phyloP scores from a whole-genome alignment of 2,113 vertebrate genomes.

The Cyanocitta stelleri region DNA sequence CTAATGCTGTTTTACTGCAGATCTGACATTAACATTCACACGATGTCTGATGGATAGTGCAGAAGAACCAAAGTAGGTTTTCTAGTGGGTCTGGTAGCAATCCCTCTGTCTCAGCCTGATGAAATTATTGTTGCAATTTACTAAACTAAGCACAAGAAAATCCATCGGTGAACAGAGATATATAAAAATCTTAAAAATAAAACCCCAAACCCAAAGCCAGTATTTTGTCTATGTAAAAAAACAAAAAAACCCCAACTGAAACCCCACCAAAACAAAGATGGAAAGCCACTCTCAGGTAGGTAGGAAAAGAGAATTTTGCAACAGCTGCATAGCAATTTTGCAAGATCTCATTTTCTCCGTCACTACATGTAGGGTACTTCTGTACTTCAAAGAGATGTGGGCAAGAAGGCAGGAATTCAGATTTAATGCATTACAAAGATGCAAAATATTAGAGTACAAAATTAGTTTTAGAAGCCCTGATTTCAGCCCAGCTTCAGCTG shows the following conservation, averaged over 20 bases:
- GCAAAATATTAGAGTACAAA: background rate
- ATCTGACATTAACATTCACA: slow-evolving; percentile 36
- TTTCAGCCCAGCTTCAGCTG: background rate
- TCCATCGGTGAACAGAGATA: background rate
- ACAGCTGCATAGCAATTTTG: background rate
- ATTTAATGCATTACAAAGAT: background rate
- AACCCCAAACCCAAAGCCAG: rapidly evolving
- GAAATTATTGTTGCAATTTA: background rate
- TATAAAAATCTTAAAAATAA: background rate
- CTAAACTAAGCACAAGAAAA: background rate
- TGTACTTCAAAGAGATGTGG: background rate
- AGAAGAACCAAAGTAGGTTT: background rate
- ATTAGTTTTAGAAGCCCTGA: background rate
- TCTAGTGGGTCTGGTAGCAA: background rate
- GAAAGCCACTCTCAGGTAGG: background rate
- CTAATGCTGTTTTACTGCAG: slow-evolving; percentile 29
- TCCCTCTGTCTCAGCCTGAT: background rate
- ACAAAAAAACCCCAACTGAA: background rate
- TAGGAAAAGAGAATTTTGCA: background rate
- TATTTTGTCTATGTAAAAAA: background rate
- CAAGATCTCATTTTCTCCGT: background rate
- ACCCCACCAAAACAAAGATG: background rate
- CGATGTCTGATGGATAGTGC: background rate
- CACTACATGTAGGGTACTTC: background rate
- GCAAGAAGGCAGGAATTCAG: background rate